phyloP scores from a whole-genome alignment of 2,797 vertebrate species.

The Notamacropus eugenii region DNA sequence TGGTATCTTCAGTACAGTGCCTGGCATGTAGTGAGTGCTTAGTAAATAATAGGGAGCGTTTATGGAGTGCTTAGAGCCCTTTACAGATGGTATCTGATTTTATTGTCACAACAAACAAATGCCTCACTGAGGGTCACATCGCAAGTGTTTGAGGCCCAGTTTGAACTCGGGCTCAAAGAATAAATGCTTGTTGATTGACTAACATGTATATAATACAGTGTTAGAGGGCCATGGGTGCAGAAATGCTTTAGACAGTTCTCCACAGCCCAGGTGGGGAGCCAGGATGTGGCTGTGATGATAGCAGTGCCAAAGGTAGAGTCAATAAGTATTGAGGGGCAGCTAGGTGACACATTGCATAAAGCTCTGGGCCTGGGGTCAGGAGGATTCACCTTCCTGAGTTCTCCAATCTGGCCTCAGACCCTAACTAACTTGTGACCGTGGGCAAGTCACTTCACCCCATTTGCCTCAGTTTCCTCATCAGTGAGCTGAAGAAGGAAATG shows the following conservation, averaged over 20 bases:
- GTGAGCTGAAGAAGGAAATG: not conserved
- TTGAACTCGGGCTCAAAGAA: not conserved
- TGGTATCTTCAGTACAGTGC: not conserved
- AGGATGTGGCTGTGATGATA: not conserved
- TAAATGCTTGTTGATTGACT: not conserved
- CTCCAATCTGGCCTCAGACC: not conserved
- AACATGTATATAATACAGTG: not conserved
- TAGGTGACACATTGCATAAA: no score
- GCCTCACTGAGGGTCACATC: no score
- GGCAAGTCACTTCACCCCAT: not conserved
- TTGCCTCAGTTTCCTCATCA: not conserved
- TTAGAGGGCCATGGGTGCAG: not conserved
- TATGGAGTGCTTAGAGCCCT: not conserved
- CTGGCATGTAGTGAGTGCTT: not conserved
- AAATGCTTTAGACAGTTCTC: not conserved
- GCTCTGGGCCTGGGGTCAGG: no score
- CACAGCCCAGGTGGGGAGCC: conserved; percentile 4
- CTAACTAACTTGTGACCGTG: not conserved
- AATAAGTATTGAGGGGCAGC: not conserved
- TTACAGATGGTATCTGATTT: not conserved
- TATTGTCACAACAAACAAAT: not conserved
- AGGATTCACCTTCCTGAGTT: no score
- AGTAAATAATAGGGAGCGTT: not conserved
- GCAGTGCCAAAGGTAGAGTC: not conserved
- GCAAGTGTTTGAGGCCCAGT: no score